A percentile compares a stretch with the other conserved stretches of the same genome.
Evolutionary conservation across 2,797 vertebrate species (phyloP).

Genomic region (Florisuga fusca): DNA sequence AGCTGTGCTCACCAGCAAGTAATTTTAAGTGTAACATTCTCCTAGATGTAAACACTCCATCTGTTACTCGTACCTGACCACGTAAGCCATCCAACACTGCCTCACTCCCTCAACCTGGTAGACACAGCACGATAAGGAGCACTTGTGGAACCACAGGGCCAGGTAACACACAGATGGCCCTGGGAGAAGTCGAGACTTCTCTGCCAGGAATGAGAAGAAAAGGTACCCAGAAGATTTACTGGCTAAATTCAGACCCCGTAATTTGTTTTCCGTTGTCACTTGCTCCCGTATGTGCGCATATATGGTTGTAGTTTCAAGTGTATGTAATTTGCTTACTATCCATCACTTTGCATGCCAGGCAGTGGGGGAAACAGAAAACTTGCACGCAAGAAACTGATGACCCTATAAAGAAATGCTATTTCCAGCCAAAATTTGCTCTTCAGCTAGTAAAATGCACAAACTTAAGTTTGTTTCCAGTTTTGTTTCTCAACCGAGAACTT

Average conservation of each 20-base stretch:
- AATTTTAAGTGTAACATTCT: background rate
- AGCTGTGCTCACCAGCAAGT: background rate
- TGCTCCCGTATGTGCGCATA: background rate
- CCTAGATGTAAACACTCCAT: background rate
- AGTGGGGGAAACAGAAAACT: background rate
- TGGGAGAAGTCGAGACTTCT: rapidly evolving
- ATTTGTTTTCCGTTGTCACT: background rate
- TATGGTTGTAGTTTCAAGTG: background rate
- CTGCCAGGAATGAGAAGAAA: background rate
- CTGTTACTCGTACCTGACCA: background rate
- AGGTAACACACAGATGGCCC: background rate
- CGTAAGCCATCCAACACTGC: background rate
- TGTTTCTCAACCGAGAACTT: background rate
- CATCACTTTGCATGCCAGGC: background rate
- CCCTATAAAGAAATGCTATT: background rate
- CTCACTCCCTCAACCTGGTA: rapidly evolving
- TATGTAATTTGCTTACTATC: background rate
- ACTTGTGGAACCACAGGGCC: background rate
- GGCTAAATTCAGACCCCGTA: background rate
- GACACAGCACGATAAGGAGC: background rate
- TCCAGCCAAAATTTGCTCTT: background rate
- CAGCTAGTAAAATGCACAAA: background rate
- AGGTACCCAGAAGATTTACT: background rate
- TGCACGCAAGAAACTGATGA: background rate
- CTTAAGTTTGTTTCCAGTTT: background rate